A percentile compares a stretch with the other conserved stretches of the same genome.
phyloP scores from a whole-genome alignment of 2,888 invertebrate genomes.

The Cerceris ruficornis region DNA sequence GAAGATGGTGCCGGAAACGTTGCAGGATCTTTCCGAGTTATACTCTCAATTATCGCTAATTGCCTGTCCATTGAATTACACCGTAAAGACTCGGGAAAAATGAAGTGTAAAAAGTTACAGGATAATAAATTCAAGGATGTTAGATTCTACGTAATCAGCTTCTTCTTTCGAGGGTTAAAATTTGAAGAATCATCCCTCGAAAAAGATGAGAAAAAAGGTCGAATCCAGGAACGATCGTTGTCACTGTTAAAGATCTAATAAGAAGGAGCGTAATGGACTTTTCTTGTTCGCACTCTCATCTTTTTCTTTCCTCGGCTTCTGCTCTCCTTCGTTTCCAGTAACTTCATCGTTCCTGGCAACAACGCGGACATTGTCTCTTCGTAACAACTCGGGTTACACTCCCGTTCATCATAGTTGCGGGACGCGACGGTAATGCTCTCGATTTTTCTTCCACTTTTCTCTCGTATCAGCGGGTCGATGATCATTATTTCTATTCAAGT shows the following conservation, averaged over 20 bases:
- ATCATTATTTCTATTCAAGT: constrained; percentile 12
- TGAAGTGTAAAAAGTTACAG: no score
- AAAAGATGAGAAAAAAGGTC: constrained; percentile 7
- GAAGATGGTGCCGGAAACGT: constrained; percentile 11
- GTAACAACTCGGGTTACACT: constrained; percentile 29
- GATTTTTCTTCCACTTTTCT: constrained; percentile 28
- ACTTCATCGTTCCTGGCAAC: constrained; percentile 25
- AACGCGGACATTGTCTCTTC: constrained; percentile 21
- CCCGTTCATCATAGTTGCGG: background rate
- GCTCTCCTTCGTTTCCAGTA: background rate
- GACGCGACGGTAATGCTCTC: constrained; percentile 10
- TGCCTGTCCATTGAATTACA: no score
- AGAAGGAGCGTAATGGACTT: constrained; percentile 43
- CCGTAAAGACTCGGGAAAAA: no score
- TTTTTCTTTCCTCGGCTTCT: background rate
- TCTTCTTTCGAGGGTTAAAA: background rate
- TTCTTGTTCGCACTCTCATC: constrained; percentile 33
- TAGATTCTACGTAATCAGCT: no score
- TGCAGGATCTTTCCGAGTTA: background rate
- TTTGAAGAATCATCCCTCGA: background rate
- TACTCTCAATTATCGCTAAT: no score
- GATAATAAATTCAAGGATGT: no score
- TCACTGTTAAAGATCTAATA: constrained; percentile 1
- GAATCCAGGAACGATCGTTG: constrained; percentile 15
- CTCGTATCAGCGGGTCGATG: constrained; percentile 24